These are phyloP conservation scores for Oryzias javanicus DNA, from an alignment of 2,113 vertebrate species.

Conservation along the genomic window DNA sequence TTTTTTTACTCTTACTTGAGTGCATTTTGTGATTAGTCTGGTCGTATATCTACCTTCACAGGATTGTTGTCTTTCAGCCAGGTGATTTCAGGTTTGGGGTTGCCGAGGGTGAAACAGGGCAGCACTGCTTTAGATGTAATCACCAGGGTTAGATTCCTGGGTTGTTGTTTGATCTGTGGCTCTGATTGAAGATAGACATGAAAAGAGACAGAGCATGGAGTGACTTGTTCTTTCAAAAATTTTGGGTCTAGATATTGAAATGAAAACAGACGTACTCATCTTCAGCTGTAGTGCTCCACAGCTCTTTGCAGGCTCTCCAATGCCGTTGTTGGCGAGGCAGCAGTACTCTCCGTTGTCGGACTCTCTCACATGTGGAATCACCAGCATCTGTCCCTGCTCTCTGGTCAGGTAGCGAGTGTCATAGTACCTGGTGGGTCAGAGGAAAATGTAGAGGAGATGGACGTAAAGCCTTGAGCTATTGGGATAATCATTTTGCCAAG, in stretches of 20 bases:
- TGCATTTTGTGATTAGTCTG: no score
- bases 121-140: constrained; percentile 93
- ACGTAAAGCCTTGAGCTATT: not conserved
- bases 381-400: constrained; percentile 90
- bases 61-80: constrained; percentile 93
- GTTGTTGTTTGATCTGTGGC: constrained; percentile 93
- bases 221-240: not conserved
- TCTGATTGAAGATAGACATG: constrained; percentile 77
- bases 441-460: not conserved
- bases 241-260: not conserved
- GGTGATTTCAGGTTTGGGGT: constrained; percentile 92
- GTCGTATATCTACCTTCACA: constrained; percentile 77
- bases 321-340: constrained; percentile 87
- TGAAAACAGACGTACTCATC: constrained; percentile 86
- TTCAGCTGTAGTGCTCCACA: constrained; percentile 97
- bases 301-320: constrained; percentile 86
- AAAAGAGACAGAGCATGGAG: constrained; percentile 30
- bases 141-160: constrained; percentile 87
- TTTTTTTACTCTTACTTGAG: no score
- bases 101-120: constrained; percentile 90
- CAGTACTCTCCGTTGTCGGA: constrained; percentile 93
- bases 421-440: constrained; percentile 80
- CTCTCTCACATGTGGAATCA: constrained; percentile 88
- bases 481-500: not conserved
- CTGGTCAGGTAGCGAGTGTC: constrained; percentile 87